Base-by-base conservation (phyloP, 2,113 vertebrate genomes). In the Leptosomus discolor region DNA sequence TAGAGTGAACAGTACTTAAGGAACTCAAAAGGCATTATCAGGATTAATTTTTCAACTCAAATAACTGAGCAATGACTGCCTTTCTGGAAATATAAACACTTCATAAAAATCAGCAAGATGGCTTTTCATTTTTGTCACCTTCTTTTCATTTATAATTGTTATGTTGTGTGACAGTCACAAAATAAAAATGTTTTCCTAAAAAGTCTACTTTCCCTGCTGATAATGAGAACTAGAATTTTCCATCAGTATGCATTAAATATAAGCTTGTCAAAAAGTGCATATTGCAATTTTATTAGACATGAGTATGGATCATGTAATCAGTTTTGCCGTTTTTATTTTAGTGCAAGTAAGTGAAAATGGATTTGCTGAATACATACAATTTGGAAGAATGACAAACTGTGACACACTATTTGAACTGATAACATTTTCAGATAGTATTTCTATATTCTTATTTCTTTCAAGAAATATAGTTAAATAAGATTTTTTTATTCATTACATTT, bases 21-120 rank as follows among this genome's bases (percentile, higher is more conserved):
- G 63, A 97, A 96, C 78, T 97, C 95, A 97, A 92, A 97, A 97
- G 88, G 70, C 80, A 94, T 97, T 96, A 96, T 80, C 84, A 39
- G 83, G 89, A 98, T 98, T 97, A 97, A 87, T 93, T 95, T 97
- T 97, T 96, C 76, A 97, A 97, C 97, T 96, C 94, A 96, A 97
- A 92, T 96, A 97, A 95, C 45, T 48, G 65, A 93, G 76, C 82
- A 97, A 89, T 81, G 92, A 73, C 92, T 91, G 89, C 70, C 92
- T 88, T 85, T 80, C 83, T 82, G 86, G 80, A 95, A 97, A 88
- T 78, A 82, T 45, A 91, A 92, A 96, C 63, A 85, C 80, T 98
- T 76, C 71, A 88, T 91, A 95, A 82, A 94, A 96, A 96, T 78
- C 87, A 69, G 75, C 90, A 95, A 96, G 70, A 34, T 94, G 36